Percentiles rank a stretch among this genome's conserved stretches.
Conservation (phyloP, 2,797 vertebrate species). For the Uromys caudimaculatus region DNA sequence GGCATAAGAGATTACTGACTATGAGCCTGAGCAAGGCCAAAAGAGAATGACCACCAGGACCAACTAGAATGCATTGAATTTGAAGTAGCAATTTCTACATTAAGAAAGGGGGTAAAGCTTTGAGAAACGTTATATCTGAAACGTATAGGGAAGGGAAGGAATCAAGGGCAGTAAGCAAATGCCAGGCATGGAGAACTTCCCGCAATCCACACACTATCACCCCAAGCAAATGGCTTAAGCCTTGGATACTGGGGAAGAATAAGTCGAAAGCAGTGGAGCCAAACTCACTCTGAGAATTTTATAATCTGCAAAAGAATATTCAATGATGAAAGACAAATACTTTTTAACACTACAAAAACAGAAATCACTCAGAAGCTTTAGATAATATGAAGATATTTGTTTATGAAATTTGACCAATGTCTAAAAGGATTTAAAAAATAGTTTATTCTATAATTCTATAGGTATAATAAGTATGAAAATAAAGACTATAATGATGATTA, state of each 20-base stretch:
- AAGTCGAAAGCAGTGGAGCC: neutral
- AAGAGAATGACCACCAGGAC: neutral
- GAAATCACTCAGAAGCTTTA: neutral
- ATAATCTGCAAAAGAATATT: neutral
- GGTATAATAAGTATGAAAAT: neutral
- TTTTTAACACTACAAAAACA: neutral
- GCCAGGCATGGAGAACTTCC: neutral
- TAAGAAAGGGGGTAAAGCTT: neutral
- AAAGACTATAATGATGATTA: neutral
- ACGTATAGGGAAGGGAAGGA: neutral
- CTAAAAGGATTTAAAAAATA: neutral
- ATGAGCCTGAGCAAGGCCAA: neutral
- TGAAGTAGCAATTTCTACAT: neutral
- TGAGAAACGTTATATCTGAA: neutral
- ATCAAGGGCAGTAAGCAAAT: neutral
- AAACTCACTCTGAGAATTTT: neutral
- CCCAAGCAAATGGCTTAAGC: neutral
- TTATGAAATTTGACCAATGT: neutral
- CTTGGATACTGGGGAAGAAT: neutral
- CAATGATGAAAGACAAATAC: neutral
- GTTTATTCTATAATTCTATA: neutral
- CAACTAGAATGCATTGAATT: neutral
- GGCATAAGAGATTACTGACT: accelerated
- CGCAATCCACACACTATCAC: accelerated
- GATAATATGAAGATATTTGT: neutral